phyloP scores from a whole-genome alignment of 2,113 vertebrate genomes.

The Piprites chloris region DNA sequence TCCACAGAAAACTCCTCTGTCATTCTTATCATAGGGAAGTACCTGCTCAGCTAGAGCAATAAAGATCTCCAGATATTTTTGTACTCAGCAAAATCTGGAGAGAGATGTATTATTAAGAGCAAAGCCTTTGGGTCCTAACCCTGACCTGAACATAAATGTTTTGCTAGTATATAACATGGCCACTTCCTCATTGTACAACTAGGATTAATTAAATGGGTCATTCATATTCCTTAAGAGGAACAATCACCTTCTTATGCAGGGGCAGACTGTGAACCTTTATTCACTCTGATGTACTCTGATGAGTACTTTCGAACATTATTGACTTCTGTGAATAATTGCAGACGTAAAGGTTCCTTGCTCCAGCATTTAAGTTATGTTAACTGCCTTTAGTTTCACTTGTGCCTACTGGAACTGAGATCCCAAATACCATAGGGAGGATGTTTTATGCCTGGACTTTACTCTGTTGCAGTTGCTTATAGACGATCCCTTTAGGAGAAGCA shows the following conservation, averaged over 20 bases:
- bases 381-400: neutral
- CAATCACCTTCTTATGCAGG: neutral
- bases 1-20: neutral
- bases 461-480: neutral
- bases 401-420: neutral
- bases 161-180: neutral
- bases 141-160: neutral
- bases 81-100: neutral
- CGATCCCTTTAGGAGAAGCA: neutral
- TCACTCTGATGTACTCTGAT: neutral
- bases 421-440: neutral
- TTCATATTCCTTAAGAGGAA: neutral
- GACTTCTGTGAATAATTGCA: conserved; percentile 19
- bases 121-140: neutral
- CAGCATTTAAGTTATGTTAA: neutral
- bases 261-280: neutral
- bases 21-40: neutral
- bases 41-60: neutral
- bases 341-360: neutral
- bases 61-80: neutral
- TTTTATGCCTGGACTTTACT: neutral
- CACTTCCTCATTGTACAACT: neutral
- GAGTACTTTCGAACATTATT: neutral
- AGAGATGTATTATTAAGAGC: neutral
- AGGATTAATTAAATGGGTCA: neutral